Conservation (phyloP, 2,797 vertebrate genomes). For the Steatocranus sp. region DNA sequence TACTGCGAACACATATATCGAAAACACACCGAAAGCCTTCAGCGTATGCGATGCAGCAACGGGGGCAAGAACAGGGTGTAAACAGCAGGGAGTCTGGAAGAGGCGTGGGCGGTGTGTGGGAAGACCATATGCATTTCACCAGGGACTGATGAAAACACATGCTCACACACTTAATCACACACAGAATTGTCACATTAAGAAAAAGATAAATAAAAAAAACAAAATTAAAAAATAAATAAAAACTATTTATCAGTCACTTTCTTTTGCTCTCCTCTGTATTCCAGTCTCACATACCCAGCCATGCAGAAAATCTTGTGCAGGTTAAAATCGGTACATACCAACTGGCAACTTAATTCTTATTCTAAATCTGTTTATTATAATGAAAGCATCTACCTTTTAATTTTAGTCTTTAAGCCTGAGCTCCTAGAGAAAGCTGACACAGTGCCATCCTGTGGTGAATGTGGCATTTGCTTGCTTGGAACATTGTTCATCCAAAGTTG, state of each 20-base stretch:
- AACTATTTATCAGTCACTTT: not conserved
- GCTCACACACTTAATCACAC: conserved; percentile 29
- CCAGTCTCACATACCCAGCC: not conserved
- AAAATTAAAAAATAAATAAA: not conserved
- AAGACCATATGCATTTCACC: conserved; percentile 68
- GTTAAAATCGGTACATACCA: conserved; percentile 51
- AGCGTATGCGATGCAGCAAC: conserved; percentile 37
- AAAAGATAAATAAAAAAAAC: not conserved
- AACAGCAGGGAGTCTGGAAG: conserved; percentile 63
- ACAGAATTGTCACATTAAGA: conserved; percentile 16
- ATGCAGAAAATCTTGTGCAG: conserved; percentile 26
- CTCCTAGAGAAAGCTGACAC: conserved; percentile 51
- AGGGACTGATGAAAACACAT: conserved; percentile 45
- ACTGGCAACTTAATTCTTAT: conserved; percentile 65
- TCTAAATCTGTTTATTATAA: conserved; percentile 50
- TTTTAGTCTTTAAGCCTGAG: not conserved
- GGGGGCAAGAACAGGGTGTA: conserved; percentile 48
- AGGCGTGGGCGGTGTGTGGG: conserved; percentile 69
- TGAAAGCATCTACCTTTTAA: not conserved
- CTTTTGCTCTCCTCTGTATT: not conserved
- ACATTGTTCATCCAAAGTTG: not conserved
- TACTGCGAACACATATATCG: not conserved
- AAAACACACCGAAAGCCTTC: conserved; percentile 14
- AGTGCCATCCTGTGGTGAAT: conserved; percentile 78
- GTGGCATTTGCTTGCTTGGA: not conserved